A percentile compares a stretch with the other conserved stretches of the same genome.
Evolutionary conservation across 2,797 vertebrate genomes (phyloP).

Genomic region (Thripadectes ignobilis): DNA sequence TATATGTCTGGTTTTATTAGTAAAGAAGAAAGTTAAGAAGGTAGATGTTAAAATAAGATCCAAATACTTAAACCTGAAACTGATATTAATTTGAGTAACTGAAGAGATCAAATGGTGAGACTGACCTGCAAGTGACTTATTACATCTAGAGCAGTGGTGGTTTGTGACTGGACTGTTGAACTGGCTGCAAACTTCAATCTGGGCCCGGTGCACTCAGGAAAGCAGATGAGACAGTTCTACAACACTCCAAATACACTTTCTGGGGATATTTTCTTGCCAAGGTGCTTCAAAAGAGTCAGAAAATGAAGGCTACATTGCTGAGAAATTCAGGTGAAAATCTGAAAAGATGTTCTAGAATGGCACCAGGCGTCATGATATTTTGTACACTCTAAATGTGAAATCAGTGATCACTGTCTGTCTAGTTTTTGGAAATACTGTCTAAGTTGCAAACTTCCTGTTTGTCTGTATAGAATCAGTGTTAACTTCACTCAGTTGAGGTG

Average conservation of each 20-base stretch:
- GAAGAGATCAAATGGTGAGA: neutral
- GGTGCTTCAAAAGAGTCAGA: conserved; percentile 17
- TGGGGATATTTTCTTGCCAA: conserved; percentile 54
- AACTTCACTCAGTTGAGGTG: neutral
- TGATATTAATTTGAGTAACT: neutral
- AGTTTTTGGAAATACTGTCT: neutral
- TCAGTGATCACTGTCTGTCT: neutral
- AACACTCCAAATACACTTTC: conserved; percentile 3
- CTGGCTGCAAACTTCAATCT: neutral
- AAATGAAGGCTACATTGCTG: neutral
- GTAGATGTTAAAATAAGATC: neutral
- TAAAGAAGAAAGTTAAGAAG: neutral
- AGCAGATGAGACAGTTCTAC: neutral
- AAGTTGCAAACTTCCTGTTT: neutral
- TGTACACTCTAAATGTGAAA: neutral
- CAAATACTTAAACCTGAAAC: neutral
- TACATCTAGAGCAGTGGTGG: neutral
- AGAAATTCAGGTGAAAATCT: conserved; percentile 5
- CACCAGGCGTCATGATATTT: neutral
- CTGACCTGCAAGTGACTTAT: neutral
- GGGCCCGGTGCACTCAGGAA: neutral
- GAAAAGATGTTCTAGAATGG: neutral
- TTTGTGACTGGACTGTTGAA: neutral
- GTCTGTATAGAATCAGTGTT: conserved; percentile 32
- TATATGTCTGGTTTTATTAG: neutral